Evolutionary conservation across 92 coral and sea anemone genomes (phyloP).

Genomic region (Phymanthus crucifer): DNA sequence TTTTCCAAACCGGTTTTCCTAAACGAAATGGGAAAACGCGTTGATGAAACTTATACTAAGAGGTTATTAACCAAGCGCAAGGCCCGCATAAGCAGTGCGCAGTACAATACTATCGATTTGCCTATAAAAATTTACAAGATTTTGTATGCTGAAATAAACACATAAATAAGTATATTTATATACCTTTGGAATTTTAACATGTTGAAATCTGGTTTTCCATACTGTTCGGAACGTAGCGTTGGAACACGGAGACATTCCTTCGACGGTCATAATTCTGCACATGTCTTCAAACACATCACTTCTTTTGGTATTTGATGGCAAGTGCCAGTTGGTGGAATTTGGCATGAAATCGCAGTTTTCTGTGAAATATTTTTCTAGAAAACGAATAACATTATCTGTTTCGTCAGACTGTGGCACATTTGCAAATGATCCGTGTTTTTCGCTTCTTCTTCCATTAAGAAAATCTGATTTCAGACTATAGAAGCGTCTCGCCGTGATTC

Average conservation of each 20-base stretch:
- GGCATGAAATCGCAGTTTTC: constrained; percentile 68
- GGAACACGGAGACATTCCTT: constrained; percentile 24
- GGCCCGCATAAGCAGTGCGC: too few relatives aligned
- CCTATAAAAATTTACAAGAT: too few relatives aligned
- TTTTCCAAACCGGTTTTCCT: constrained; percentile 57
- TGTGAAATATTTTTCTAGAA: constrained; percentile 47
- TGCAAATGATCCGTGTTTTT: constrained; percentile 40
- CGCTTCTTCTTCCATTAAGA: constrained; percentile 40
- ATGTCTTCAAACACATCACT: constrained; percentile 48
- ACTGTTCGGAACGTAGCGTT: constrained; percentile 12
- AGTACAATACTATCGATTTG: too few relatives aligned
- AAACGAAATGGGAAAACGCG: background rate
- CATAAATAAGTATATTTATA: background rate
- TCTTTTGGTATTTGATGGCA: constrained; percentile 46
- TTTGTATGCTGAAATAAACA: background rate
- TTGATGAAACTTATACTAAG: too few relatives aligned
- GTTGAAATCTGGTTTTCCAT: constrained; percentile 43
- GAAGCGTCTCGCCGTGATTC: constrained; percentile 57
- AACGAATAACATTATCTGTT: constrained; percentile 23
- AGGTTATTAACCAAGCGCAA: too few relatives aligned
- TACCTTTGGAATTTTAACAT: constrained; percentile 73
- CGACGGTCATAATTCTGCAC: constrained; percentile 19
- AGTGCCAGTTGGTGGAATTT: constrained; percentile 51
- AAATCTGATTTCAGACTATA: constrained; percentile 45
- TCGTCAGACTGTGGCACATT: constrained; percentile 33